Conservation (phyloP, 2,113 vertebrate genomes). For the Psittacus erithacus region DNA sequence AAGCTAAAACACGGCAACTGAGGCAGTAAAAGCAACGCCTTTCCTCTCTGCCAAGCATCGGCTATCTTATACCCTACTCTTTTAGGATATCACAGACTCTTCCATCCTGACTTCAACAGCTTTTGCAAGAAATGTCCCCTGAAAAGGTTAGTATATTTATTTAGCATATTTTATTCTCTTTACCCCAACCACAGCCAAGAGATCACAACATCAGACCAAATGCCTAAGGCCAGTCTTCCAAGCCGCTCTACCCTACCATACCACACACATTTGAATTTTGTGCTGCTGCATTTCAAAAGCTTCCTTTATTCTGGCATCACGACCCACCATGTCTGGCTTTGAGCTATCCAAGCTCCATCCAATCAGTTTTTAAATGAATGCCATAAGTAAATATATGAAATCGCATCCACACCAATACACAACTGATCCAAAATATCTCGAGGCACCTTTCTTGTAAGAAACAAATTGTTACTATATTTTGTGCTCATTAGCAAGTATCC, state of each 20-base stretch:
- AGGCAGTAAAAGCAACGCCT: background rate
- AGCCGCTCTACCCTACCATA: background rate
- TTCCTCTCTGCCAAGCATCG: background rate
- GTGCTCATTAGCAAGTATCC: background rate
- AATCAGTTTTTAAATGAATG: background rate
- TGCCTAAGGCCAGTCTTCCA: background rate
- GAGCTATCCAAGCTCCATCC: background rate
- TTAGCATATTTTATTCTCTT: background rate
- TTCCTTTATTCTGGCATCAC: background rate
- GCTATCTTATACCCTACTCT: background rate
- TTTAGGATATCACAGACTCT: background rate
- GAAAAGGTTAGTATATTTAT: background rate
- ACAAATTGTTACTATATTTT: background rate
- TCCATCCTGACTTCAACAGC: background rate
- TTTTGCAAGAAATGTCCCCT: background rate
- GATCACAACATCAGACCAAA: background rate
- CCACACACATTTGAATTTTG: background rate
- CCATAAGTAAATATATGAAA: background rate
- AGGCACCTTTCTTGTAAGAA: background rate
- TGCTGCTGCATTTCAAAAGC: background rate
- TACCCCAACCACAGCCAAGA: background rate
- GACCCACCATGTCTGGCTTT: background rate
- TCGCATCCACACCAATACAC: background rate
- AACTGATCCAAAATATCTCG: background rate
- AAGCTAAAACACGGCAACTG: fast-evolving